Base-by-base conservation (phyloP, 2,113 vertebrate species). In the Hydropotes inermis region DNA sequence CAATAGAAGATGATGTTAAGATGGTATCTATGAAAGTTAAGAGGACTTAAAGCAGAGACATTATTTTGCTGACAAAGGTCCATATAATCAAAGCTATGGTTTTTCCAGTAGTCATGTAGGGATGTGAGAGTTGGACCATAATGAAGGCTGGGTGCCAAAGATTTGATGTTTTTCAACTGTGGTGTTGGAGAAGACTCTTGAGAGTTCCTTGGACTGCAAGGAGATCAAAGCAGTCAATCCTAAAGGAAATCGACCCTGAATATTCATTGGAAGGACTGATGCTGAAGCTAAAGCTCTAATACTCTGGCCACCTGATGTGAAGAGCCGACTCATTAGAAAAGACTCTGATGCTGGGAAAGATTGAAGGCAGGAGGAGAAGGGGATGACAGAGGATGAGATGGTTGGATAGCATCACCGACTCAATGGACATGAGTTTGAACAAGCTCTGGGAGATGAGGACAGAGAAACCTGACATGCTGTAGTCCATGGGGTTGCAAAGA, bases 61-160 rank as follows among this genome's bases (percentile, higher is more conserved):
- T 39, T 74, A 39, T 74, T 74, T 74, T 74, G 10, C 67, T 74
- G 21, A 74, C 67, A 39, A 74, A 12, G 2, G 36, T 39, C 67
- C 36, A 6, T 74, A 13, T 74, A 39, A 39, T 74, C 67, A 39
- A 74, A 39, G 67, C 10, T 74, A 1, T 39, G 36, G 10, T 74
- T 74, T 74, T 74, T 39, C 11, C 67, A 74, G 36, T 74, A 39
- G 21, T 39, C 36, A 39, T 6, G 67, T 74, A 39, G 19, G 5
- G 21, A 74, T 74, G 36, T 39, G 36, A 74, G 67, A 74, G 36
- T 74, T 74, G 36, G 19, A 74, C 19, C 67, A 25, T 39, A 74
- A 70, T 0, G 0, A 74, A 74, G 57, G n/a, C 36, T 74, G 67
- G 3, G 36, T 0, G 0, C 19, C 0, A 1, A 74, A 74, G 36